Conservation (phyloP, 2,888 invertebrate species). For the Epirrhoe alternata region DNA sequence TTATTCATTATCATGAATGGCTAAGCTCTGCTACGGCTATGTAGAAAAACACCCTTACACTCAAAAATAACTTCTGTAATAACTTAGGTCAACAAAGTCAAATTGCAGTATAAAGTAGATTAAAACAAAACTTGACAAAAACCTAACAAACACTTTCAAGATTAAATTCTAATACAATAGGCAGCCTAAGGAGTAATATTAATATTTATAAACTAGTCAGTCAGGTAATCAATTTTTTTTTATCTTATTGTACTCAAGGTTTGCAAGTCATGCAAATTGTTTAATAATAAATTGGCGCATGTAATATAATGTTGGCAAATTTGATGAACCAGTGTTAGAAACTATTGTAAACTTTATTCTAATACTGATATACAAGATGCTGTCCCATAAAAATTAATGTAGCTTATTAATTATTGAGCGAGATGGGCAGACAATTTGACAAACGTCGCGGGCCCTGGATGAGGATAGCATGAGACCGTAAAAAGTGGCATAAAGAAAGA, state of each 20-base stretch:
- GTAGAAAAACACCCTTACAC: no score
- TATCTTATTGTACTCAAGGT: constrained; percentile 42
- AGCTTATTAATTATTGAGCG: no score
- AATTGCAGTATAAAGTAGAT: not conserved
- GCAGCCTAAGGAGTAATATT: not conserved
- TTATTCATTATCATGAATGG: no score
- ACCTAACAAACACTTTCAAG: not conserved
- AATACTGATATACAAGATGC: not conserved
- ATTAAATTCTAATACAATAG: not conserved
- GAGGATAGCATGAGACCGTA: no score
- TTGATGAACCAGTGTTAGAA: not conserved
- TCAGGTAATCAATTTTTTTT: constrained; percentile 9
- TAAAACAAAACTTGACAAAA: not conserved
- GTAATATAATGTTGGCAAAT: not conserved
- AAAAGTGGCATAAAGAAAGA: no score
- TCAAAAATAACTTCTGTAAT: no score
- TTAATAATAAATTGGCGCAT: constrained; percentile 34
- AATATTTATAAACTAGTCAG: not conserved
- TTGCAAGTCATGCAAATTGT: constrained; percentile 45
- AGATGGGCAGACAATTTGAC: no score
- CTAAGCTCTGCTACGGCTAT: no score
- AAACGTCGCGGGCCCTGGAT: no score
- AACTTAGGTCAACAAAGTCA: not conserved
- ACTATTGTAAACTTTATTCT: not conserved
- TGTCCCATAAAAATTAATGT: no score